Base-by-base conservation (phyloP, 2,888 invertebrate species). In the Anoncus sp. region DNA sequence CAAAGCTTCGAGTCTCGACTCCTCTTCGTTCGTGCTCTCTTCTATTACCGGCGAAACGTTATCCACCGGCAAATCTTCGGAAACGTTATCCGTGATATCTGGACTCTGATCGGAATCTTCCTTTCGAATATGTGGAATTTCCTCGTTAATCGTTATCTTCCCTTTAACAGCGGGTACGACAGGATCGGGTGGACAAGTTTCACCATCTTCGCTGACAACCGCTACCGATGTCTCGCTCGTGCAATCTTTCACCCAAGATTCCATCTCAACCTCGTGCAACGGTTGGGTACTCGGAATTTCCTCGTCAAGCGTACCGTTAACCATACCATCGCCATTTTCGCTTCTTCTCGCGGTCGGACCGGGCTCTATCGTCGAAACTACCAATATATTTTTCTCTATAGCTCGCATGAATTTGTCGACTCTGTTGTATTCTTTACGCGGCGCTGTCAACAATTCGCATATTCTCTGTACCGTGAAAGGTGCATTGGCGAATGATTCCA, bases 401-500 rank as follows among this genome's bases (percentile, higher is more conserved):
- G 99, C 99, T 75, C 99, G 93, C 96, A 99, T 97, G 90, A 97
- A 99, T 91, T 99, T 99, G 90, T 99, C 99, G 79, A 98, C 96
- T 79, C 98, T 94, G 88, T 97, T 97, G 91, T 99, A 99, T 89
- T 99, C 98, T 90, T 97, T 97, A 22, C 96, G 94, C 1, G 99
- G 99, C 83, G 95, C 95, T 3, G 97, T 97, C 2, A 99, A 92
- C 31, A 99, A 93, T 91, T 99, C 99, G 91, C 98, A 98, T 79
- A 99, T 94, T 83, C 99, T 94, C 91, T 99, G 99, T 81, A 99
- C 96, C 18, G 99, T 99, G 89, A 99, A 99, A 0, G 99, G 99
- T 7, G 98, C 98, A 63, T 98, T 96, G 47, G 94, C 94, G 89
- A 97, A 97, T 0, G 95, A 94, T 87, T 97, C 97, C 9, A 97